These are phyloP conservation scores for Eidolon dupreanum DNA, from an alignment of 2,797 vertebrate genomes.

Conservation along the genomic window DNA sequence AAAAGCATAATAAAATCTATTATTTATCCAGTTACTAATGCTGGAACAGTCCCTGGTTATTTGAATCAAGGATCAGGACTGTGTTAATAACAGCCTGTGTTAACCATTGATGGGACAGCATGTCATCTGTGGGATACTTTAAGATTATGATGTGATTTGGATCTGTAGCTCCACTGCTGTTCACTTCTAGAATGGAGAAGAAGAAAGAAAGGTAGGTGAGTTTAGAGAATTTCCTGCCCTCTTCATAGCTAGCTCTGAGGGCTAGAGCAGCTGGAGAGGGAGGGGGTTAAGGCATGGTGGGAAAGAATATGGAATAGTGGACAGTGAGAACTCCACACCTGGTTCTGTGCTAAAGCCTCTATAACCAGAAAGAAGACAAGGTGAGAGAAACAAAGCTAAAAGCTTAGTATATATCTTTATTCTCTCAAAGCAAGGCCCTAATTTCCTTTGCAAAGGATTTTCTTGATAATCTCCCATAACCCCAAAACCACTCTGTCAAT, in stretches of 20 bases:
- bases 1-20: slow-evolving; percentile 46
- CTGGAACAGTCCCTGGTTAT: neutral
- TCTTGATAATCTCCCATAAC: neutral
- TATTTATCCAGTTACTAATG: neutral
- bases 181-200: neutral
- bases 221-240: neutral
- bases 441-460: neutral
- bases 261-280: neutral
- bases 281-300: neutral
- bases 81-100: neutral
- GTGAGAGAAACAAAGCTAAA: neutral
- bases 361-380: neutral
- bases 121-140: neutral
- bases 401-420: neutral
- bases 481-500: neutral
- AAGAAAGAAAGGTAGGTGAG: neutral
- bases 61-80: neutral
- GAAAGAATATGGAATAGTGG: too few species aligned
- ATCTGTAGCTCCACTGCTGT: neutral
- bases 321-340: accelerated
- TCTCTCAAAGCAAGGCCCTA: neutral
- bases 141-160: neutral
- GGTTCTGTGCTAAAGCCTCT: neutral
- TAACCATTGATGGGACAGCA: neutral
- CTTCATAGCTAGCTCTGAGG: neutral